These are phyloP conservation scores for Chaetura pelagica DNA, from an alignment of 2,113 vertebrate genomes.

Conservation along the genomic window DNA sequence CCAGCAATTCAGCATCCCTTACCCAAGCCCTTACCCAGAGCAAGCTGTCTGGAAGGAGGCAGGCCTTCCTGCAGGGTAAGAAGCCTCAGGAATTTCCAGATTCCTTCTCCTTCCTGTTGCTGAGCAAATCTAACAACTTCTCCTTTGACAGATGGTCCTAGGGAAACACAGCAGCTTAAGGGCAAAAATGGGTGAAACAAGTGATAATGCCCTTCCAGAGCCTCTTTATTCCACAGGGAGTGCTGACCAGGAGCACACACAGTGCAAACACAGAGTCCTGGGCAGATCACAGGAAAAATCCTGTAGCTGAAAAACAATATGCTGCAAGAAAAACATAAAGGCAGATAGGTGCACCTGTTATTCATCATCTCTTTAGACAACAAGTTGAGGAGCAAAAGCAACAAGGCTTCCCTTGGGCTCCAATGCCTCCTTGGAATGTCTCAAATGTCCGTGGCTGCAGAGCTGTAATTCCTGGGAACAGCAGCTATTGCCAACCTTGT, in stretches of 20 bases:
- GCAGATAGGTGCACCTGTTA: conserved; percentile 59
- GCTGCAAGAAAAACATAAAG: conserved; percentile 19
- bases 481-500: not conserved
- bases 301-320: not conserved
- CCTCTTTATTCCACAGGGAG: not conserved
- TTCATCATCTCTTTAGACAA: conserved; percentile 38
- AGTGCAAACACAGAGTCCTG: not conserved
- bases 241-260: not conserved
- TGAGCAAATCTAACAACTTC: not conserved
- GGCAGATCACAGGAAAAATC: conserved; percentile 35
- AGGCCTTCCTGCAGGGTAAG: not conserved
- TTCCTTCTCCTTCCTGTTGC: not conserved
- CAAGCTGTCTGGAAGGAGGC: not conserved
- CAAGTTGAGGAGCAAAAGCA: conserved; percentile 28
- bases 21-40: not conserved
- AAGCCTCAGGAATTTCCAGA: not conserved
- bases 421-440: conserved; percentile 43
- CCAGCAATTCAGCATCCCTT: not conserved
- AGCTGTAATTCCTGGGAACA: not conserved
- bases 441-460: not conserved
- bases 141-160: not conserved
- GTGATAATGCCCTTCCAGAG: not conserved
- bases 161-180: not conserved
- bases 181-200: not conserved
- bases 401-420: conserved; percentile 6